phyloP scores from a whole-genome alignment of 2,113 vertebrate species.

The Eclectus roratus region DNA sequence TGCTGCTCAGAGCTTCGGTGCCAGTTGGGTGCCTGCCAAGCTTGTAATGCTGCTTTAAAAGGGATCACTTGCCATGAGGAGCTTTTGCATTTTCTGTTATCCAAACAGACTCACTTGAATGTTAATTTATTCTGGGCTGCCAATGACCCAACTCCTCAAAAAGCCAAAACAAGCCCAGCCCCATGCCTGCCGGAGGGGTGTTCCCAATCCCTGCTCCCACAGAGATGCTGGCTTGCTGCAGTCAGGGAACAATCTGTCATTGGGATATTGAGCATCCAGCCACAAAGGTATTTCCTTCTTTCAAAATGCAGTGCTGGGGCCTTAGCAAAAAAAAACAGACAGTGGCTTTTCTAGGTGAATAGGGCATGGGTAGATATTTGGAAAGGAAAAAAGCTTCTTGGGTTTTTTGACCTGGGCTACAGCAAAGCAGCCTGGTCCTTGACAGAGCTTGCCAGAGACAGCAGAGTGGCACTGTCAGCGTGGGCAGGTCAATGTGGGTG shows the following conservation, averaged over 20 bases:
- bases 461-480: neutral
- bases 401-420: neutral
- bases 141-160: neutral
- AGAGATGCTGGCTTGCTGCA: accelerated
- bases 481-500: accelerated
- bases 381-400: neutral
- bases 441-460: neutral
- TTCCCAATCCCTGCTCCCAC: neutral
- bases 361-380: neutral
- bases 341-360: neutral
- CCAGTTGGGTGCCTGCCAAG: conserved; percentile 33
- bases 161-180: accelerated
- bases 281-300: neutral
- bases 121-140: neutral
- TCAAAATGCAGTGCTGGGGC: neutral
- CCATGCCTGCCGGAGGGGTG: accelerated
- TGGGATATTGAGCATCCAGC: neutral
- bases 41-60: neutral
- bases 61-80: neutral
- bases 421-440: neutral
- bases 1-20: neutral
- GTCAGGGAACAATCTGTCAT: neutral
- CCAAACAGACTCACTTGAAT: conserved; percentile 25
- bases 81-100: conserved; percentile 24
- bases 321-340: neutral